Base-by-base conservation (phyloP, 1,140 invertebrate species). In the Zeugodacus cucurbitae region DNA sequence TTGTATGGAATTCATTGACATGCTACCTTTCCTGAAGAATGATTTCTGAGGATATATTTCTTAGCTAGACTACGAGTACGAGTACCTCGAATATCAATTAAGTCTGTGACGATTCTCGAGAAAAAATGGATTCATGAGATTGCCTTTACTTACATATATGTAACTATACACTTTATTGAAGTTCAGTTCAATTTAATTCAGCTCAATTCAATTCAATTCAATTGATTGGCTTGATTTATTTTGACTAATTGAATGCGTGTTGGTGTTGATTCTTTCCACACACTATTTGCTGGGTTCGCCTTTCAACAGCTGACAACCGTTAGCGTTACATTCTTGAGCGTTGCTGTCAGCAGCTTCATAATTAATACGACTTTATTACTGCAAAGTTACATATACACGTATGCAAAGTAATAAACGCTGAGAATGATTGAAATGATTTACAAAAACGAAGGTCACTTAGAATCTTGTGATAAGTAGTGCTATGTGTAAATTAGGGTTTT, bases 201-300 rank as follows among this genome's bases (percentile, higher is more conserved):
- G 64, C 48, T 82, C 74, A 82, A 29, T 82, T 82, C 34, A 54
- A 17, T 41, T 41, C 70, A 34, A 82, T 48, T 82, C 74, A 48
- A 82, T 48, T 82, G 74, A 82, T 82, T 82, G 74, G n/a, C 14
- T 54, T 82, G 74, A 82, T 82, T 82, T 82, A 48, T 82, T 82
- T 82, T 8, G 74, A 48, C 37, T 82, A 82, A 82, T 82, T 82
- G 41, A 74, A 44, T 82, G 74, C 26, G 22, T 82, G 74, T 82
- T 82, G 74, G 41, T 82, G 74, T 82, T 41, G 74, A 48, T 82
- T 48, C 37, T 82, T 82, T 48, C 22, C n/a, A 26, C 41, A 26
- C 37, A 34, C 74, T 14, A 26, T n/a, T 82, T 82, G 41, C n/a
- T 41, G 44, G 14, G 5, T 26, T 26, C 10, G n/a, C n/a, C 41